phyloP scores from a whole-genome alignment of 2,797 vertebrate genomes.

The Cossypha caffra region DNA sequence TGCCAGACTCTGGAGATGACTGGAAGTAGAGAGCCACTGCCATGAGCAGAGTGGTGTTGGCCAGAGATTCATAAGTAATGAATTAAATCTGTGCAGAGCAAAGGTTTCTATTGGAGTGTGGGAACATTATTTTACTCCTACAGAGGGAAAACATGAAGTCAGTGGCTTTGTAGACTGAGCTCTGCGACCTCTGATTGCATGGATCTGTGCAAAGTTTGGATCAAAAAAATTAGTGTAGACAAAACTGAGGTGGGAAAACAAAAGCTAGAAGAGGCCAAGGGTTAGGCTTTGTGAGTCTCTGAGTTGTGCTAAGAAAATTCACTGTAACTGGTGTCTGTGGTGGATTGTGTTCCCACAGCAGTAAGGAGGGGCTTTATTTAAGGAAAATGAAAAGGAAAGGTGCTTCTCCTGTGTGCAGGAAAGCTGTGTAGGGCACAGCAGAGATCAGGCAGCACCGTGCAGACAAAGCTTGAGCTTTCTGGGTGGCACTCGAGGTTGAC shows the following conservation, averaged over 20 bases:
- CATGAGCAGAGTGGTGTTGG: neutral
- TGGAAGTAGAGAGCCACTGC: neutral
- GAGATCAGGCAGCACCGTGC: neutral
- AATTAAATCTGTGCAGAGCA: conserved; percentile 67
- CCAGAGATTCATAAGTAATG: conserved; percentile 59
- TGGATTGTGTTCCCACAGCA: neutral
- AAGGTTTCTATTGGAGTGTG: conserved; percentile 51
- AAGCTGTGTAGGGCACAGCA: neutral
- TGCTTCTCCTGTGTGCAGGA: neutral
- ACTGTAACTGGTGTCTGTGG: neutral
- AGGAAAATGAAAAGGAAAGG: neutral
- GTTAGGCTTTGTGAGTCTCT: neutral
- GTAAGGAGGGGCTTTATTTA: neutral
- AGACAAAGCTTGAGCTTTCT: neutral
- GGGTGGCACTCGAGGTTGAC: neutral
- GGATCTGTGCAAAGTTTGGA: neutral
- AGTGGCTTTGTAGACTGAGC: neutral
- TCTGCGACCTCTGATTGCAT: neutral
- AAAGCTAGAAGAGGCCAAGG: neutral
- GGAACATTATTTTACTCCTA: conserved; percentile 52
- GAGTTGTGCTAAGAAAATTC: neutral
- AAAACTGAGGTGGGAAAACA: neutral
- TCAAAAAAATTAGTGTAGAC: neutral
- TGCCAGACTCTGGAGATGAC: rapidly evolving
- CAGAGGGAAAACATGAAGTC: conserved; percentile 36